These are phyloP conservation scores for Drosophila arawakana DNA, from an alignment of 1,140 invertebrate genomes.

Conservation along the genomic window DNA sequence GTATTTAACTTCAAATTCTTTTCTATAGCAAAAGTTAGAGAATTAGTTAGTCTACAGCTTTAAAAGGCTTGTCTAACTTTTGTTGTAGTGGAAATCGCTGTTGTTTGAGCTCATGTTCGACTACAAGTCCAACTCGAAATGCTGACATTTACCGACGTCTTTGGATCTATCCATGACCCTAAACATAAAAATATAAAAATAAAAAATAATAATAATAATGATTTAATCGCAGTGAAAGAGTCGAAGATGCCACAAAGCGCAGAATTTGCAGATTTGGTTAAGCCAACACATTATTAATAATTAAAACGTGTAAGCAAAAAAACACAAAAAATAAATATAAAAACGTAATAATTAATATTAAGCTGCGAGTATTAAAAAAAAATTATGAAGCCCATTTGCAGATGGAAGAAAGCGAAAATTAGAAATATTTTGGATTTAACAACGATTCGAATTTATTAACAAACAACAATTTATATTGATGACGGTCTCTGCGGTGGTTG, in stretches of 20 bases:
- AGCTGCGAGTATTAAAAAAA: background rate
- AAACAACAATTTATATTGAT: conserved; percentile 36
- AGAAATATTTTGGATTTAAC: conserved; percentile 51
- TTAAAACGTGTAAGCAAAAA: conserved; percentile 1
- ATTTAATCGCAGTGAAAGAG: conserved; percentile 37
- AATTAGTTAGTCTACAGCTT: background rate
- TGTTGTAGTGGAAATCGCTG: conserved; percentile 6
- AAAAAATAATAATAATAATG: conserved; percentile 15
- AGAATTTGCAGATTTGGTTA: background rate
- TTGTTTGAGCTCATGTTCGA: conserved; percentile 5
- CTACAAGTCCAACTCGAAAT: no score
- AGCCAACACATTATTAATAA: conserved; percentile 41
- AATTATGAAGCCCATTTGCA: background rate
- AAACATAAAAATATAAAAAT: conserved; percentile 5
- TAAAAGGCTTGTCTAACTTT: background rate
- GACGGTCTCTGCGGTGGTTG: background rate
- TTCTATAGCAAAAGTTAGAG: background rate
- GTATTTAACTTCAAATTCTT: background rate
- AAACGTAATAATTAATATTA: conserved; percentile 28
- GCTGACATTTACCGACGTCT: conserved; percentile 32
- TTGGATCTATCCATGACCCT: conserved; percentile 39
- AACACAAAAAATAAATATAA: background rate
- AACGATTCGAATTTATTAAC: conserved; percentile 71
- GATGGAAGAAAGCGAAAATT: background rate
- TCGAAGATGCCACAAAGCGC: background rate